Percentiles rank a stretch among this genome's conserved stretches.
These are phyloP conservation scores for Amiota communis DNA, from an alignment of 2,888 invertebrate species.

Conservation along the genomic window DNA sequence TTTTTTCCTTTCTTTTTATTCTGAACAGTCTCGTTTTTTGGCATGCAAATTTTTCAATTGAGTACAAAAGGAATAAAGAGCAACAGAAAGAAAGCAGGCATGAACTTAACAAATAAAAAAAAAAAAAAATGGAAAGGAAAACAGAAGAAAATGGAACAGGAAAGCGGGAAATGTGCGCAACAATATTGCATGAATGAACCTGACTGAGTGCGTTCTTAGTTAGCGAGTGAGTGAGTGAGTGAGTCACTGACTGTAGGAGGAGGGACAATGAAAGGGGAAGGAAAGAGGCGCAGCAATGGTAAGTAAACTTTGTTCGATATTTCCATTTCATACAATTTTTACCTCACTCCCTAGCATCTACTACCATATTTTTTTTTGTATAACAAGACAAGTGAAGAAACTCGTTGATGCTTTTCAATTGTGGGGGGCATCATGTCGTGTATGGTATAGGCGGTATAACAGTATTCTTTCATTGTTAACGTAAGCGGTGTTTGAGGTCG, in stretches of 20 bases:
- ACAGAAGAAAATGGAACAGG: conserved; percentile 21
- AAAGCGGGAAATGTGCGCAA: conserved; percentile 28
- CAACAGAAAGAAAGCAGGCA: conserved; percentile 28
- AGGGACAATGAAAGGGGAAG: conserved; percentile 15
- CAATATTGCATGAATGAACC: conserved; percentile 31
- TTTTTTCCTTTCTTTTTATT: not conserved
- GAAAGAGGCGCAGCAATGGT: conserved; percentile 16
- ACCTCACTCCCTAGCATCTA: too few relatives aligned
- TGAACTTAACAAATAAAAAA: conserved; percentile 47
- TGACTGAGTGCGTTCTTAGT: not conserved
- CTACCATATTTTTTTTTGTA: not conserved
- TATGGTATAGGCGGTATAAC: not conserved
- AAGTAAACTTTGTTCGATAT: conserved; percentile 60
- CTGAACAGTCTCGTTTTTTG: conserved; percentile 42
- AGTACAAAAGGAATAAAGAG: conserved; percentile 48
- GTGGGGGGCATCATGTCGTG: not conserved
- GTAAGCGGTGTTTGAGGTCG: not conserved
- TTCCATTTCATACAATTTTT: conserved; percentile 34
- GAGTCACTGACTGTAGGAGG: not conserved
- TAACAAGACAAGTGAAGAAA: conserved; percentile 24
- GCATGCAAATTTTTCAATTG: conserved; percentile 58
- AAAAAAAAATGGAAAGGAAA: conserved; percentile 37
- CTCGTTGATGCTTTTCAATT: not conserved
- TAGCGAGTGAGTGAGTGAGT: not conserved
- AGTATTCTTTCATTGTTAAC: not conserved